Base-by-base conservation (phyloP, 2,113 vertebrate genomes). In the Megaleporinus macrocephalus region DNA sequence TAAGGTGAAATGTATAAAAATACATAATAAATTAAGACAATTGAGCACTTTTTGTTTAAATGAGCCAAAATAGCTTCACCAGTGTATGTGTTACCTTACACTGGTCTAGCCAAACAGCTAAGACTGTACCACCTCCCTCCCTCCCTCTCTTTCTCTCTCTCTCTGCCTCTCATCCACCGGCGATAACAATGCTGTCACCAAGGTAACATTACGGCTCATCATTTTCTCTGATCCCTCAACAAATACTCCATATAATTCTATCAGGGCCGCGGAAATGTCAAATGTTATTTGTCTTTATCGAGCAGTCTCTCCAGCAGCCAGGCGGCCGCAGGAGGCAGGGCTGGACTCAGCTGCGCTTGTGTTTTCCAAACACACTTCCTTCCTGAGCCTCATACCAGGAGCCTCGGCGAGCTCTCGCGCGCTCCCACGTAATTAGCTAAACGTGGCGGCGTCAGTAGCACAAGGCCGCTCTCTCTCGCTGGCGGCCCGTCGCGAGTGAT, bases 211-310 rank as follows among this genome's bases (percentile, higher is more conserved):
- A 81, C 75, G 36, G 74, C 84, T 83, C 86, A 84, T 85, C 83
- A 85, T 84, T 87, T 83, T 79, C 83, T 62, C 79, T 85, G 87
- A 90, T 88, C 87, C 84, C 77, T 90, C 84, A 86, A 85, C 84
- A 87, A 88, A 90, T 88, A 88, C 84, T 85, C 81, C 36, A 83
- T 85, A 86, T 84, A 86, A 88, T 90, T 88, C 84, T 84, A 87
- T 86, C 85, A 87, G 86, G 80, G 83, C 79, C 80, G 47, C 81
- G 55, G 73, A 87, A 90, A 88, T 87, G 86, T 90, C 86, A 88
- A 84, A 88, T 79, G 82, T 82, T 88, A 87, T 87, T 89, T 88
- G 84, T 89, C 87, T 87, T 86, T 80, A 85, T 86, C 76, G 78
- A 83, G 86, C 65, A 59, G 73, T 57, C 75, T 63, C 75, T 81